These are phyloP conservation scores for Menidia beryllina DNA, from an alignment of 2,113 vertebrate genomes.

Conservation along the genomic window DNA sequence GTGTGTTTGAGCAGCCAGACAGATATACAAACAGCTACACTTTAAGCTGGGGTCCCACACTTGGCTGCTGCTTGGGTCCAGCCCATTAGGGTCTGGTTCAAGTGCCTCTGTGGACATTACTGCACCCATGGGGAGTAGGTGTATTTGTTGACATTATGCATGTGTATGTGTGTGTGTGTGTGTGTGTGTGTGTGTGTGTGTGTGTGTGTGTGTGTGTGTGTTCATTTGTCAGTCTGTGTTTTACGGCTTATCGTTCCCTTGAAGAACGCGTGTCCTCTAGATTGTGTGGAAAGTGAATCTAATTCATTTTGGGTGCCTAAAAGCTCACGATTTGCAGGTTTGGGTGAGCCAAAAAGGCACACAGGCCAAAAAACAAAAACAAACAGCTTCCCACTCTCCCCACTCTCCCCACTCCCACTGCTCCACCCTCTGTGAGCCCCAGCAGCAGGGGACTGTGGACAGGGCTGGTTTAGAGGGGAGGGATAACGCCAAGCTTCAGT, in stretches of 20 bases:
- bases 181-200: too few species aligned
- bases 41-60: conserved; percentile 54
- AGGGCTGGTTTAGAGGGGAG: conserved; percentile 62
- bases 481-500: conserved; percentile 71
- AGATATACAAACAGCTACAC: conserved; percentile 72
- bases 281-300: conserved; percentile 58
- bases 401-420: conserved; percentile 20
- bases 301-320: conserved; percentile 71
- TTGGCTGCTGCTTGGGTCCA: conserved; percentile 63
- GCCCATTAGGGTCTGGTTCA: conserved; percentile 66
- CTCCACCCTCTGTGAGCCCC: conserved; percentile 28
- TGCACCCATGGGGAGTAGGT: conserved; percentile 43
- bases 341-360: conserved; percentile 43
- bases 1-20: conserved; percentile 57
- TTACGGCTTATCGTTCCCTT: conserved; percentile 52
- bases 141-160: conserved; percentile 64
- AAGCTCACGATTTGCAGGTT: conserved; percentile 50
- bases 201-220: conserved; percentile 50
- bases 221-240: conserved; percentile 53
- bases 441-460: conserved; percentile 56
- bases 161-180: conserved; percentile 50
- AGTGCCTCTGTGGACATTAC: conserved; percentile 71
- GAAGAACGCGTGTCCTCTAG: conserved; percentile 54
- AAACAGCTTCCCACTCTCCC: conserved; percentile 48
- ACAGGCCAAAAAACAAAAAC: conserved; percentile 34